phyloP scores from a whole-genome alignment of 2,888 invertebrate genomes.

The Himalopsyche anomala region DNA sequence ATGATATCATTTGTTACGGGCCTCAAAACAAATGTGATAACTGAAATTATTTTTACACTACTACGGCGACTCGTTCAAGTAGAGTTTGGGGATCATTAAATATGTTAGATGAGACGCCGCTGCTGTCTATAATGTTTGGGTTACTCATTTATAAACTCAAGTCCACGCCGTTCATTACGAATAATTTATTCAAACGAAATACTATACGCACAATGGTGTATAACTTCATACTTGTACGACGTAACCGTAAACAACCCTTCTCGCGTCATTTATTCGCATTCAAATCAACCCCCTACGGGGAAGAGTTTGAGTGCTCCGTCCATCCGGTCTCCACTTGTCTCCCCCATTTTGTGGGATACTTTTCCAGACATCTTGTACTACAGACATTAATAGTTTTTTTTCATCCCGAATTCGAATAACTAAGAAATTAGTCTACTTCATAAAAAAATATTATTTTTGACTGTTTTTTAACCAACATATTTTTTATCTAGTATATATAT shows the following conservation, averaged over 20 bases:
- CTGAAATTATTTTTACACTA: too few species aligned
- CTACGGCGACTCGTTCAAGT: too few species aligned
- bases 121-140: constrained; percentile 2
- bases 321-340: constrained; percentile 32
- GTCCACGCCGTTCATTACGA: constrained; percentile 30
- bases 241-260: constrained; percentile 17
- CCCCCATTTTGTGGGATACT: neutral
- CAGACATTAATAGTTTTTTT: constrained; percentile 19
- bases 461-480: too few species aligned
- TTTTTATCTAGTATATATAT: too few species aligned
- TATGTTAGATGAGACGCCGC: neutral
- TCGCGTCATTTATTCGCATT: constrained; percentile 50
- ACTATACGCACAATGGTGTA: constrained; percentile 31
- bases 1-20: too few species aligned
- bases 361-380: neutral
- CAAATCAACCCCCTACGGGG: constrained; percentile 7
- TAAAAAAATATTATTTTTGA: too few species aligned
- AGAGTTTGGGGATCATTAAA: too few species aligned
- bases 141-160: constrained; percentile 29
- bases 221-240: neutral
- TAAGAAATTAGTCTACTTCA: too few species aligned
- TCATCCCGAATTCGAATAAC: too few species aligned
- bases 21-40: too few species aligned
- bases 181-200: constrained; percentile 36
- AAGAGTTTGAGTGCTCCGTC: neutral